Base-by-base conservation (phyloP, 2,888 invertebrate species). In the Aspidiotus rigidus region DNA sequence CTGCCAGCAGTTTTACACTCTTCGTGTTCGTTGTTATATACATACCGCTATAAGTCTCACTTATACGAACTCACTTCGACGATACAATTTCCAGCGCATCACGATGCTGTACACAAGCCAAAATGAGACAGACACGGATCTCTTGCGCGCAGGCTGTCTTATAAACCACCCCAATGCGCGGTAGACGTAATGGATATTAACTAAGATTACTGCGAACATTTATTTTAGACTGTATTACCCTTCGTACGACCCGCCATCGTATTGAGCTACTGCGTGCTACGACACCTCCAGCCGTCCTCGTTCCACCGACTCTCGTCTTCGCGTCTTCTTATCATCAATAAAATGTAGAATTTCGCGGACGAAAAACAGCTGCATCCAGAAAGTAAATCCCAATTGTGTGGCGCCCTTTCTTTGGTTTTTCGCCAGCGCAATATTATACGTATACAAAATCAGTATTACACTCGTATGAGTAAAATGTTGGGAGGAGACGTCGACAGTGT, bases 161-260 rank as follows among this genome's bases (percentile, higher is more conserved):
- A 63, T 39, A 56, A 64, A 64, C 55, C 64, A 64, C 64, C 64
- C 64, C 41, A 64, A 57, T 17, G 16, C 54, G 16, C 55, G 54
- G 64, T 64, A 64, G 64, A 64, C 64, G 64, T 64, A 64, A 64
- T 64, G 64, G 64, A 64, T 64, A 64, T 64, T 64, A 64, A 64
- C 64, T 64, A 64, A 64, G 64, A 64, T 64, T 64, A 64, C 64
- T 53, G 64, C 55, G 55, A 64, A 64, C 64, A 64, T 64, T 64
- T 55, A 64, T 54, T 64, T 49, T 49, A 49, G 53, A 62, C 40
- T 40, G 62, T 64, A 64, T 64, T 55, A 64, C 41, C 64, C 64
- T 17, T 55, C 41, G 55, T 41, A 55, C 53, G 54, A 41, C 54
- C 49, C 49, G 6, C 49, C 49, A 11, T 49, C 49, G 49, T n/a